A percentile compares a stretch with the other conserved stretches of the same genome.
phyloP scores from a whole-genome alignment of 1,140 invertebrate genomes.

The Planococcus citri region DNA sequence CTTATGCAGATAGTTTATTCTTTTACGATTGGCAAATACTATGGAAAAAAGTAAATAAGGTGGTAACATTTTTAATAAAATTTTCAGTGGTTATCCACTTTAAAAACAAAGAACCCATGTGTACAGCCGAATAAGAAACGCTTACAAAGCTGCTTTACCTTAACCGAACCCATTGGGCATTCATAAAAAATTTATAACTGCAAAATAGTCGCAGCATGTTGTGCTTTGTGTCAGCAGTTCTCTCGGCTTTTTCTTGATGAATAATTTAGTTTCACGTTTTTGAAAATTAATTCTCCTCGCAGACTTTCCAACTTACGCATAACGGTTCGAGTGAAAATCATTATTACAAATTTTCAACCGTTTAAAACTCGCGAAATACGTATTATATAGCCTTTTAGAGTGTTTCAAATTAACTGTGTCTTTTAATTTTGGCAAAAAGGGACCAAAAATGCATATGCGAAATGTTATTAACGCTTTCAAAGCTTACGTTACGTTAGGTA shows the following conservation, averaged over 20 bases:
- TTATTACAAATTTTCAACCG: background rate
- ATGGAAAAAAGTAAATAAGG: conserved; percentile 4
- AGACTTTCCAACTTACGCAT: background rate
- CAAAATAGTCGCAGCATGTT: background rate
- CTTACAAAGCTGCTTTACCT: background rate
- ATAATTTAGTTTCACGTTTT: background rate
- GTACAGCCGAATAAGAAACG: background rate
- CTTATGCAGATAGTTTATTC: no score
- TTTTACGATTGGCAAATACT: no score
- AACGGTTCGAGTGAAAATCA: background rate
- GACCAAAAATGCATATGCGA: background rate
- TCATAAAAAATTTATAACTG: background rate
- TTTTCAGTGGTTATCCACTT: conserved; percentile 7
- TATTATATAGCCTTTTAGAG: background rate
- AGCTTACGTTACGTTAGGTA: background rate
- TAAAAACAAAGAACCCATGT: background rate
- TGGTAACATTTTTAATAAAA: background rate
- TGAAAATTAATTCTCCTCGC: background rate
- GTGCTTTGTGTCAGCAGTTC: background rate
- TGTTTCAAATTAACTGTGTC: background rate
- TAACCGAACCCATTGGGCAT: conserved; percentile 1
- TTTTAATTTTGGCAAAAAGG: background rate
- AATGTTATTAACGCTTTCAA: background rate
- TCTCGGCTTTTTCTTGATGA: conserved; percentile 1
- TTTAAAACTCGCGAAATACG: background rate